Conservation (phyloP, 2,888 invertebrate species). For the Pristionchus exspectatus region DNA sequence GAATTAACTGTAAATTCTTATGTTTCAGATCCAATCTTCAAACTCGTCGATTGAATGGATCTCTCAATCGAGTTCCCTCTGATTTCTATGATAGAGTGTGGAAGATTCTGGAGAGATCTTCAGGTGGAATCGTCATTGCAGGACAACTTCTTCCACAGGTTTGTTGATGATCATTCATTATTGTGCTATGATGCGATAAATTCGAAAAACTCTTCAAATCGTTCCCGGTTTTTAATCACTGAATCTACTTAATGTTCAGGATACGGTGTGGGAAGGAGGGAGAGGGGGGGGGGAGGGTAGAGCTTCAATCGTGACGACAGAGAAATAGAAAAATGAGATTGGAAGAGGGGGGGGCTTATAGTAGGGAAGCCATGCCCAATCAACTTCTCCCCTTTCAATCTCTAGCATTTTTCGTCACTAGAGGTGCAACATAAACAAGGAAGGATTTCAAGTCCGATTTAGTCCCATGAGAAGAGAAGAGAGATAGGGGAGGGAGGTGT, state of each 20-base stretch:
- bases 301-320: neutral
- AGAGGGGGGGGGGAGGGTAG: neutral
- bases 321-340: slow-evolving; percentile 2
- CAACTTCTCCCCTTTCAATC: neutral
- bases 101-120: slow-evolving; percentile 92
- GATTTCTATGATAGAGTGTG: slow-evolving; percentile 96
- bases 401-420: slow-evolving; percentile 33
- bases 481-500: neutral
- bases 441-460: slow-evolving; percentile 5
- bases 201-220: neutral
- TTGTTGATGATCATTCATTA: neutral
- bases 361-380: slow-evolving; percentile 21
- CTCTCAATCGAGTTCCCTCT: slow-evolving; percentile 93
- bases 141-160: slow-evolving; percentile 90
- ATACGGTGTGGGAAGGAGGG: neutral
- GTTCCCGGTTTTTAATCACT: neutral
- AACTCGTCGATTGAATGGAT: slow-evolving; percentile 93
- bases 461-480: neutral
- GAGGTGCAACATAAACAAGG: slow-evolving; percentile 37
- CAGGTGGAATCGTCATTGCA: slow-evolving; percentile 88
- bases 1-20: too few relatives aligned
- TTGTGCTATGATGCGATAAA: neutral
- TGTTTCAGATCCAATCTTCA: slow-evolving; percentile 86
- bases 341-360: slow-evolving; percentile 11
- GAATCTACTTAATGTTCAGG: neutral